Evolutionary conservation across 2,113 vertebrate species (phyloP).

Genomic region (rabbit (Oryctolagus cuniculus)): DNA sequence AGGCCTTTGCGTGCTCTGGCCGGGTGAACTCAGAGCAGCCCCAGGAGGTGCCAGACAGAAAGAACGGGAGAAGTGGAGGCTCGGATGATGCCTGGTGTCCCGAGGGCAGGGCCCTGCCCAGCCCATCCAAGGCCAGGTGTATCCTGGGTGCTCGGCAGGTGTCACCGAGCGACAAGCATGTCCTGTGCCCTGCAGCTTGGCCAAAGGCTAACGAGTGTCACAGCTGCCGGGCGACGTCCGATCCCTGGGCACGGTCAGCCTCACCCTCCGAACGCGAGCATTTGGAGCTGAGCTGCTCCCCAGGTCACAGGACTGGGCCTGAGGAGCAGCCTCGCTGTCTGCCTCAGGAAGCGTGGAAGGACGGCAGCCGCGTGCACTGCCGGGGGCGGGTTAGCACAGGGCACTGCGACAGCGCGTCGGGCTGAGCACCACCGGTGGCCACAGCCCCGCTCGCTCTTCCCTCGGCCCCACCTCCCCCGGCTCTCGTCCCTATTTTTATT

Average conservation of each 20-base stretch:
- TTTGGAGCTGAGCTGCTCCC: neutral
- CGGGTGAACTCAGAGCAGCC: neutral
- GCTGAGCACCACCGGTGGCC: no score
- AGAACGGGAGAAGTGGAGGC: neutral
- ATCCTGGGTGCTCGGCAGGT: neutral
- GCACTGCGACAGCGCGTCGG: no score
- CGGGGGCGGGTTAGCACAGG: neutral
- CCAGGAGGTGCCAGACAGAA: neutral
- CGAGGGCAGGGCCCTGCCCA: accelerated
- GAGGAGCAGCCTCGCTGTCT: neutral
- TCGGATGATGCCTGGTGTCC: neutral
- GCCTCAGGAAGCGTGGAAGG: neutral
- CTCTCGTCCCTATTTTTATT: neutral
- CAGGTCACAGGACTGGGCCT: neutral
- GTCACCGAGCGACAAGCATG: neutral
- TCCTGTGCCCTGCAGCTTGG: no score
- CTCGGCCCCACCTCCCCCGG: neutral
- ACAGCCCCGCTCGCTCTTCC: no score
- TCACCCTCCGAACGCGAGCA: neutral
- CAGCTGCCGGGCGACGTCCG: neutral
- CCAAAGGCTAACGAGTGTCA: neutral
- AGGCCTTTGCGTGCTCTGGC: neutral
- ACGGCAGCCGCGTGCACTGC: accelerated
- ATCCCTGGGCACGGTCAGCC: neutral
- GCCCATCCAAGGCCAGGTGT: no score